A percentile compares a stretch with the other conserved stretches of the same genome.
phyloP scores from a whole-genome alignment of 1,140 invertebrate species.

The Bombus confusus region DNA sequence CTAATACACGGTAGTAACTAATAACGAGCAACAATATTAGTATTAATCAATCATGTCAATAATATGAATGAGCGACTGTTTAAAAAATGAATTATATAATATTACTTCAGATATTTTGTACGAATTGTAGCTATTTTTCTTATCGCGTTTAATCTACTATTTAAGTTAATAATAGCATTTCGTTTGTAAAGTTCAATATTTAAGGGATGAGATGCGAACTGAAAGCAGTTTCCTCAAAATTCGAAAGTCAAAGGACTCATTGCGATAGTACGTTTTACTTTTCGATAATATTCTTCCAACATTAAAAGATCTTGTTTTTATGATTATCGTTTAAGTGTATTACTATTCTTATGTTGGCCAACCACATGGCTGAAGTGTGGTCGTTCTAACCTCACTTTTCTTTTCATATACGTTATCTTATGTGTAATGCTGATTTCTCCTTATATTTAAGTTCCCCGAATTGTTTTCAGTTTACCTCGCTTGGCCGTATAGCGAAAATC shows the following conservation, averaged over 20 bases:
- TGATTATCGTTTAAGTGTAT: conserved; percentile 5
- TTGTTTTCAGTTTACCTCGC: background rate
- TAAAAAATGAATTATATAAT: background rate
- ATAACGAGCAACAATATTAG: background rate
- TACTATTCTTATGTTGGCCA: conserved; percentile 7
- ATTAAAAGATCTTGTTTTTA: background rate
- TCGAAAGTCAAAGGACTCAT: background rate
- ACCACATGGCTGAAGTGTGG: conserved; percentile 40
- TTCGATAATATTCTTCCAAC: background rate
- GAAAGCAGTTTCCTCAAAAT: background rate
- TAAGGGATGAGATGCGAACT: background rate
- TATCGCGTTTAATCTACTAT: background rate
- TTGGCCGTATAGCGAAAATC: background rate
- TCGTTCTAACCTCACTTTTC: conserved; percentile 46
- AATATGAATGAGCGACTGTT: background rate
- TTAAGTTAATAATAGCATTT: background rate
- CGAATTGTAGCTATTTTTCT: background rate
- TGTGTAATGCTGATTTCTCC: background rate
- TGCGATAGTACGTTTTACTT: too few species aligned
- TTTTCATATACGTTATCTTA: conserved; percentile 18
- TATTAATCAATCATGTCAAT: background rate
- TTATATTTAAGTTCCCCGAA: background rate
- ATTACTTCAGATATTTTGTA: background rate
- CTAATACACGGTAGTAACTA: background rate
- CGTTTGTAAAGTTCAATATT: background rate